phyloP scores from a whole-genome alignment of 2,113 vertebrate genomes.

The Ammodytes dubius region DNA sequence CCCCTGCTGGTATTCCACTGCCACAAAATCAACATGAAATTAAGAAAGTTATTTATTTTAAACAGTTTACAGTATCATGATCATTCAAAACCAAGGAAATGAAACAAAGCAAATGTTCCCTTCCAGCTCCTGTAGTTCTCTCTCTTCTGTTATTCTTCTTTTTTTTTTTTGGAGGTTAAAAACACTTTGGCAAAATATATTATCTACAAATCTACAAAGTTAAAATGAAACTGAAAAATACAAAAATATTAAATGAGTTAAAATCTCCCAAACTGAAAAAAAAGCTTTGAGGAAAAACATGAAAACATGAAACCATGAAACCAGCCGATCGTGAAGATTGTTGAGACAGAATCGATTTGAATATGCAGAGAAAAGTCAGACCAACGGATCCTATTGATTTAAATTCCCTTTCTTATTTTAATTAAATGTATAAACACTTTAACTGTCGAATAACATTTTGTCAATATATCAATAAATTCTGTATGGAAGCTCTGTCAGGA shows the following conservation, averaged over 20 bases:
- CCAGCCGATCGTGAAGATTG: neutral
- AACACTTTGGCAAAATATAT: conserved; percentile 38
- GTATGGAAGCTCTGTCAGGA: no score
- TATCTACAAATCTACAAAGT: neutral
- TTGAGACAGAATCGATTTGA: conserved; percentile 36
- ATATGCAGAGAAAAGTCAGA: neutral
- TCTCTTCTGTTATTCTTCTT: neutral
- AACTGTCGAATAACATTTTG: no score
- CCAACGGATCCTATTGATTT: no score
- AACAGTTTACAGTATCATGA: neutral
- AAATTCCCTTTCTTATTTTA: no score
- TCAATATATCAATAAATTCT: no score
- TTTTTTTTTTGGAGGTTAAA: conserved; percentile 29
- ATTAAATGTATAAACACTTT: no score
- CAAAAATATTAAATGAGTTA: neutral
- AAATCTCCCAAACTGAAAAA: neutral
- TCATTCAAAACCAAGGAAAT: neutral
- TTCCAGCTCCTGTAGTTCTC: neutral
- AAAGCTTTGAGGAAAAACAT: neutral
- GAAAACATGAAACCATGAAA: conserved; percentile 21
- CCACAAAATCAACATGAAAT: neutral
- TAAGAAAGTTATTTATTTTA: neutral
- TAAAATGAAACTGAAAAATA: neutral
- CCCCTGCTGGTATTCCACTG: conserved; percentile 39
- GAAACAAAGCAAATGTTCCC: neutral